Evolutionary conservation across 2,888 invertebrate genomes (phyloP).

Genomic region (Desoria tigrina): DNA sequence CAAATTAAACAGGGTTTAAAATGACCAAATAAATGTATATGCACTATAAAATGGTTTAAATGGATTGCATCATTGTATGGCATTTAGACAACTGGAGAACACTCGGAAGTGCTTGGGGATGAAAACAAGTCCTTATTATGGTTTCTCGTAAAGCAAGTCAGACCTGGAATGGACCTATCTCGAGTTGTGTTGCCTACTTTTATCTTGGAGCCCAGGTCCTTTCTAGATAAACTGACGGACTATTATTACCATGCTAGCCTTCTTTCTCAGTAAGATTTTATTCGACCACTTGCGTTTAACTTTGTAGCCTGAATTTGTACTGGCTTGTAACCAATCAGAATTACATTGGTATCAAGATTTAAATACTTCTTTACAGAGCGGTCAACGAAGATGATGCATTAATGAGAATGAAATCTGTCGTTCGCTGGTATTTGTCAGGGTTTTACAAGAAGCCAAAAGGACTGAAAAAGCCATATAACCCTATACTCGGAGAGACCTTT

Average conservation of each 20-base stretch:
- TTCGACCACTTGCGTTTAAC: neutral
- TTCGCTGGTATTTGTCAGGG: conserved; percentile 89
- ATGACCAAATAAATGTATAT: too few species aligned
- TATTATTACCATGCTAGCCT: conserved; percentile 93
- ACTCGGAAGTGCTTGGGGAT: conserved; percentile 88
- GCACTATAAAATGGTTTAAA: too few species aligned
- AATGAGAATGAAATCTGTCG: conserved; percentile 81
- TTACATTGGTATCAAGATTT: neutral
- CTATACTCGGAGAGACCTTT: conserved; percentile 88
- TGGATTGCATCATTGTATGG: too few species aligned
- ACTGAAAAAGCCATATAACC: conserved; percentile 93
- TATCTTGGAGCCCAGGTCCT: conserved; percentile 88
- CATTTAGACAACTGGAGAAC: conserved; percentile 69
- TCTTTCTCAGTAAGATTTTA: conserved; percentile 69
- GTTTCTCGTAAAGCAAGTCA: conserved; percentile 84
- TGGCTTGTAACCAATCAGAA: neutral
- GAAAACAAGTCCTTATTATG: conserved; percentile 94
- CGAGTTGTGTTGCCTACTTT: conserved; percentile 92
- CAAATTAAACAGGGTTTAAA: too few species aligned
- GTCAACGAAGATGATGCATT: conserved; percentile 83
- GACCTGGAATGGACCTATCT: conserved; percentile 86
- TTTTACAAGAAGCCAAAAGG: conserved; percentile 93
- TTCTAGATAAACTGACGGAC: conserved; percentile 88
- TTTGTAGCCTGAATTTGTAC: conserved; percentile 11
- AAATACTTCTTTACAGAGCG: conserved; percentile 68